phyloP scores from a whole-genome alignment of 2,888 invertebrate species.

The Agriopis leucophaearia region DNA sequence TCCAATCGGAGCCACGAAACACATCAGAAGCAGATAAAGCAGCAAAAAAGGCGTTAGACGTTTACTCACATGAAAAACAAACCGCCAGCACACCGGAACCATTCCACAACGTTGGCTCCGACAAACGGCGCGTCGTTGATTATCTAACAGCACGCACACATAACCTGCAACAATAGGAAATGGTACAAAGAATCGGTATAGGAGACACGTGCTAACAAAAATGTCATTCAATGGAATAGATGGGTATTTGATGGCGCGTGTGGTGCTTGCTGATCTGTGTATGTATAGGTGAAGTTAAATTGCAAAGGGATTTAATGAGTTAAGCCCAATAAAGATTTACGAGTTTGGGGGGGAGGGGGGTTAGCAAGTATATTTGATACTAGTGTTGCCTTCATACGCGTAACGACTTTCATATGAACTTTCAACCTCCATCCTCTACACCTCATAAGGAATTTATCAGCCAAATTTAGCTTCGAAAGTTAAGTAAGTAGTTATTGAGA shows the following conservation, averaged over 20 bases:
- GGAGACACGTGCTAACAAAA: constrained; percentile 32
- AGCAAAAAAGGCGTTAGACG: constrained; percentile 26
- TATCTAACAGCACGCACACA: constrained; percentile 79
- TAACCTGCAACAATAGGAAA: constrained; percentile 78
- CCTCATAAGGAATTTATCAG: too few relatives aligned
- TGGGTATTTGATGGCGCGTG: constrained; percentile 20
- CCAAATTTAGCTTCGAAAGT: too few relatives aligned
- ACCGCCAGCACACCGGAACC: constrained; percentile 79
- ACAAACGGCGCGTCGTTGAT: constrained; percentile 60
- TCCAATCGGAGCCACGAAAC: background rate
- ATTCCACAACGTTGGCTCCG: constrained; percentile 79
- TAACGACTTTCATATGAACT: too few relatives aligned
- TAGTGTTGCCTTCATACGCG: too few relatives aligned
- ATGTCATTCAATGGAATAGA: constrained; percentile 16
- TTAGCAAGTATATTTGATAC: too few relatives aligned
- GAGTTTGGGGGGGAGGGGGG: too few relatives aligned
- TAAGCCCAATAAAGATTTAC: background rate
- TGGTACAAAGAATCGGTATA: constrained; percentile 42
- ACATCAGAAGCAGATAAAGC: constrained; percentile 11
- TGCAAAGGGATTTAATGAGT: background rate
- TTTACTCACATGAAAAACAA: constrained; percentile 78
- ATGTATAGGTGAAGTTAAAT: constrained; percentile 3
- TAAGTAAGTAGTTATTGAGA: too few relatives aligned
- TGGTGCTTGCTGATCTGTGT: constrained; percentile 4
- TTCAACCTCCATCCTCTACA: too few relatives aligned